Base-by-base conservation (phyloP, 2,888 invertebrate species). In the Cerastis leucographa region DNA sequence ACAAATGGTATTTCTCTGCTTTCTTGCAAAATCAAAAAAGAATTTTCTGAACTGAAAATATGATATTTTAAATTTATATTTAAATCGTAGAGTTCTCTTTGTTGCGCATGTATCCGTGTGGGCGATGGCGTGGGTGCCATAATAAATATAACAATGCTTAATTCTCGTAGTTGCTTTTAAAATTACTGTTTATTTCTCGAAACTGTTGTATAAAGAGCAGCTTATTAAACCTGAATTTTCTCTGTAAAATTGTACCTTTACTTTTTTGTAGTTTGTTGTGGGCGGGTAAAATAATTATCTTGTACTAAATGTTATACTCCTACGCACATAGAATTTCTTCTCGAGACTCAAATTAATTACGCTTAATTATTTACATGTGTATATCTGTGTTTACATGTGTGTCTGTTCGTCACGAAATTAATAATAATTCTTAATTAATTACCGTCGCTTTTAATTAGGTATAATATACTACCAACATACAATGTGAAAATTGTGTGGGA, bases 71-170 rank as follows among this genome's bases (percentile, higher is more conserved):
- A n/a, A 40, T 62, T 49, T 25, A 64, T 35, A 19, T 84, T 72
- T 49, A 6, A 42, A 66, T 59, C 19, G 11, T 54, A 46, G 25
- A 42, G 35, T 61, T 62, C 12, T 62, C 74, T 85, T 85, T 85
- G 83, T 79, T 75, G 35, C 49, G 40, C 42, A 9, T 49, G 44
- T 67, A 0, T 25, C 40, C 49, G 61, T 66, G 84, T 88, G 74
- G 87, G 86, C 74, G 73, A 71, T 29, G 8, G 83, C 83, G 88
- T 88, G 70, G 87, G 87, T 44, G 66, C 12, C n/a, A 0, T 49
- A 64, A 17, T n/a, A 61, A 17, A n/a, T 74, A 68, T 76, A 74
- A 59, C 40, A 51, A 61, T 49, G 65, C 35, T 59, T 74, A 61
- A 71, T 81, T 25, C 64, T 19, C 8, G 25, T 69, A 40, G 19